These are phyloP conservation scores for Drosophila meridiana DNA, from an alignment of 2,888 invertebrate genomes.

Conservation along the genomic window DNA sequence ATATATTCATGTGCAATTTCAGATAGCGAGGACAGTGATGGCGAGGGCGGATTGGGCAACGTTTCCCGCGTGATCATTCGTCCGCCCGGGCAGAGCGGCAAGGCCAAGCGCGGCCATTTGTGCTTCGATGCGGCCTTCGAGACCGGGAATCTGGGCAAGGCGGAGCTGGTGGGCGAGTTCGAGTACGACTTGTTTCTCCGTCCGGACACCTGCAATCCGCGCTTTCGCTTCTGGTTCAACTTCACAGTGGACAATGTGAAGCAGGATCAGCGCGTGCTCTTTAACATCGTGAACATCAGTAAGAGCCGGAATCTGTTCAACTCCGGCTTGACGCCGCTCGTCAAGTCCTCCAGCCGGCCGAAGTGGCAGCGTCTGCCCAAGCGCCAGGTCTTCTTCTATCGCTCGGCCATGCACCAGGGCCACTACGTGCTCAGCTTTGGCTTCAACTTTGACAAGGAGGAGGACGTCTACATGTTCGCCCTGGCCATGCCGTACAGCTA, in stretches of 20 bases:
- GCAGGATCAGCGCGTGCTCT: constrained; percentile 97
- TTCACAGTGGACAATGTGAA: constrained; percentile 98
- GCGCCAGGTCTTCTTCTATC: constrained; percentile 95
- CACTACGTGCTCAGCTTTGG: constrained; percentile 97
- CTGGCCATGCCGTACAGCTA: constrained; percentile 98
- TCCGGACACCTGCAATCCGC: constrained; percentile 98
- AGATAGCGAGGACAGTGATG: constrained; percentile 97
- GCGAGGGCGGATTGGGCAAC: constrained; percentile 97
- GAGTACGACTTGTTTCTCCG: constrained; percentile 98
- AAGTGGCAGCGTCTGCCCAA: constrained; percentile 95
- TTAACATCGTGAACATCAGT: constrained; percentile 98
- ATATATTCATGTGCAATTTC: constrained; percentile 44
- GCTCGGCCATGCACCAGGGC: constrained; percentile 94
- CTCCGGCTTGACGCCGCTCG: constrained; percentile 96
- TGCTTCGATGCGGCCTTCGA: constrained; percentile 99
- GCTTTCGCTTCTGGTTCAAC: constrained; percentile 98
- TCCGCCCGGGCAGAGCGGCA: constrained; percentile 96
- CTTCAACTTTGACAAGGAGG: constrained; percentile 97
- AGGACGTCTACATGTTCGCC: constrained; percentile 97
- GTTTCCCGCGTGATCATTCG: constrained; percentile 94
- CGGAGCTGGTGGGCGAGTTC: constrained; percentile 95
- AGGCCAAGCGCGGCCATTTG: constrained; percentile 97
- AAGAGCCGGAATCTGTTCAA: constrained; percentile 95
- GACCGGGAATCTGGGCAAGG: constrained; percentile 98
- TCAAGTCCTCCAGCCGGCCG: constrained; percentile 94